These are phyloP conservation scores for Horisme vitalbata DNA, from an alignment of 2,888 invertebrate genomes.

Conservation along the genomic window DNA sequence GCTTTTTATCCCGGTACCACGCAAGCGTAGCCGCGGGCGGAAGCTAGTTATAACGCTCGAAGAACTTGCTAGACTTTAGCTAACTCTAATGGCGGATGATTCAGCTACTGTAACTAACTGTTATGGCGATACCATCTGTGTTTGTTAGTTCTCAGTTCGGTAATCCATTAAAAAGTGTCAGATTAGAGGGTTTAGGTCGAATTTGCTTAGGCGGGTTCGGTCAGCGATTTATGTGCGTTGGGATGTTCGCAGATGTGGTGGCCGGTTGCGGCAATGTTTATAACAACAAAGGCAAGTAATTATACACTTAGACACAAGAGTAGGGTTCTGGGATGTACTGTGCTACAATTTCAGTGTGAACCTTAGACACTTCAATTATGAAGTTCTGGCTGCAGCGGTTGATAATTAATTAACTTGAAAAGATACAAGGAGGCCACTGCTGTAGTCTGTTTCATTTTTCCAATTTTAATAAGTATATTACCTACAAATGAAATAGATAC, in stretches of 20 bases:
- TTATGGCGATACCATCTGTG: constrained; percentile 50
- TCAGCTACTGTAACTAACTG: constrained; percentile 3
- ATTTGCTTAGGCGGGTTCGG: constrained; percentile 66
- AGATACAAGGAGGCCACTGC: too few species aligned
- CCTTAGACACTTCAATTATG: constrained; percentile 10
- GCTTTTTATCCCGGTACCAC: too few species aligned
- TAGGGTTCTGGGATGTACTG: constrained; percentile 35
- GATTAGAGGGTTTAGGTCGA: constrained; percentile 61
- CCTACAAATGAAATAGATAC: too few species aligned
- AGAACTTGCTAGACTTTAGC: too few species aligned
- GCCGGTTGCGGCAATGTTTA: constrained; percentile 62
- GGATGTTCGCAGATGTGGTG: constrained; percentile 60
- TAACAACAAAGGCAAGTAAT: constrained; percentile 72
- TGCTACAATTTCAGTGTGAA: constrained; percentile 12
- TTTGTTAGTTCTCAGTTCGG: constrained; percentile 51
- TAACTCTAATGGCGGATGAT: too few species aligned
- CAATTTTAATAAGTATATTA: too few species aligned
- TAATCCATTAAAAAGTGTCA: constrained; percentile 72
- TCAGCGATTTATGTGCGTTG: constrained; percentile 63
- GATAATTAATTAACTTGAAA: too few species aligned
- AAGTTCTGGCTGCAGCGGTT: constrained; percentile 14
- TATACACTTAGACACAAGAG: constrained; percentile 64
- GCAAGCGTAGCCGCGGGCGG: too few species aligned
- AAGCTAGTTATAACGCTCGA: too few species aligned
- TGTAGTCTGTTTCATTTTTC: too few species aligned